phyloP scores from a whole-genome alignment of 1,140 invertebrate species.

The Bombus turneri region DNA sequence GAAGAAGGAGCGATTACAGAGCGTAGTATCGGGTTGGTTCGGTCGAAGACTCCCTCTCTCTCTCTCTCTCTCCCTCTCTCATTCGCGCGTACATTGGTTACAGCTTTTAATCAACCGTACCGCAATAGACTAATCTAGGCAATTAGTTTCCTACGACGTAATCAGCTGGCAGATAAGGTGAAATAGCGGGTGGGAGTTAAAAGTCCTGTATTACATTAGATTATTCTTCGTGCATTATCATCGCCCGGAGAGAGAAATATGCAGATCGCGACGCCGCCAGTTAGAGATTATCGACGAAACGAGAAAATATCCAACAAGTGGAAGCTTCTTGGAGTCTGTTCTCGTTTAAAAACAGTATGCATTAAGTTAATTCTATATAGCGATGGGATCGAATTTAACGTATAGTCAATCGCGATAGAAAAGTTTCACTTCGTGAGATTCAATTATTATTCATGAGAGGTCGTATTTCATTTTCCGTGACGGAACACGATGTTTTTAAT shows the following conservation, averaged over 20 bases:
- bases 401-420: background rate
- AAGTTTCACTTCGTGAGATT: background rate
- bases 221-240: slow-evolving; percentile 41
- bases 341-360: background rate
- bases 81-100: slow-evolving; percentile 5
- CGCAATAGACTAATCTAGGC: slow-evolving; percentile 54
- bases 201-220: slow-evolving; percentile 50
- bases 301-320: slow-evolving; percentile 22
- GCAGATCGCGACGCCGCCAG: slow-evolving; percentile 22
- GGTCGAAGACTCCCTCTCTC: background rate
- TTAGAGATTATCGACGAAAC: slow-evolving; percentile 9
- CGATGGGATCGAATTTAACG: background rate
- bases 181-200: slow-evolving; percentile 45
- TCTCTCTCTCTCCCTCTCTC: background rate
- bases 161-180: slow-evolving; percentile 47
- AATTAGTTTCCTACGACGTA: slow-evolving; percentile 52
- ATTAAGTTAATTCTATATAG: background rate
- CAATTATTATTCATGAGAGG: background rate
- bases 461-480: background rate
- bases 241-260: slow-evolving; percentile 26
- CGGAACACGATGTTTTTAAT: background rate
- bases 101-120: slow-evolving; percentile 49
- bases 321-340: background rate
- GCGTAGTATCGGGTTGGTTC: background rate
- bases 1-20: background rate